phyloP scores from a whole-genome alignment of 2,888 invertebrate species.

The Antheraea yamamai region DNA sequence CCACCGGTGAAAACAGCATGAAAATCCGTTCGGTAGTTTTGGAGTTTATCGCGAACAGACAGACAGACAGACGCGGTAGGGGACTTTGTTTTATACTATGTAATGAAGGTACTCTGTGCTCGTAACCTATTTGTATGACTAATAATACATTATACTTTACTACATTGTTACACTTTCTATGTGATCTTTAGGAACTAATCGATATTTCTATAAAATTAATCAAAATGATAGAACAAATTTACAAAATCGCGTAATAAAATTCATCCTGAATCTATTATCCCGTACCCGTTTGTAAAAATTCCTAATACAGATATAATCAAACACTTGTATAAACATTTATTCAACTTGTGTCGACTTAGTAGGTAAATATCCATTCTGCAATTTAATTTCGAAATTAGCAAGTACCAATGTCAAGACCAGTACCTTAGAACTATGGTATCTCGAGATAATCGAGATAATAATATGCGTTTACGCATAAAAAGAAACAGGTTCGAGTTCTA shows the following conservation, averaged over 20 bases:
- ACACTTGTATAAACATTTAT: conserved; percentile 7
- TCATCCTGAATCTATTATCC: not conserved
- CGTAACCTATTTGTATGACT: too few species aligned
- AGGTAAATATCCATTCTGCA: not conserved
- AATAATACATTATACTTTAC: too few species aligned
- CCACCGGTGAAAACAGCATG: too few species aligned
- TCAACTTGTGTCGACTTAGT: not conserved
- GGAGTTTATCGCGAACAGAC: too few species aligned
- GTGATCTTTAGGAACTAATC: not conserved
- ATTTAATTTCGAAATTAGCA: not conserved
- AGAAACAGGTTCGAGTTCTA: not conserved
- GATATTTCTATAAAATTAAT: not conserved
- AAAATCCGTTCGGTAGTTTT: too few species aligned
- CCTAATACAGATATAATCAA: not conserved
- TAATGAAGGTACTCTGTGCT: too few species aligned
- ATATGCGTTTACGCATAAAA: not conserved
- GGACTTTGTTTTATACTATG: too few species aligned
- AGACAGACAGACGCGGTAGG: too few species aligned
- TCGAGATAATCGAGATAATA: not conserved
- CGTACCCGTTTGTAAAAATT: not conserved
- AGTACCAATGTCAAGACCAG: conserved; percentile 5
- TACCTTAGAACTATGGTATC: not conserved
- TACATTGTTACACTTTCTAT: too few species aligned
- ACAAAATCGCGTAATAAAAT: not conserved
- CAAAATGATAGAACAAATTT: not conserved